phyloP scores from a whole-genome alignment of 2,113 vertebrate species.

The Aldabrachelys gigantea region DNA sequence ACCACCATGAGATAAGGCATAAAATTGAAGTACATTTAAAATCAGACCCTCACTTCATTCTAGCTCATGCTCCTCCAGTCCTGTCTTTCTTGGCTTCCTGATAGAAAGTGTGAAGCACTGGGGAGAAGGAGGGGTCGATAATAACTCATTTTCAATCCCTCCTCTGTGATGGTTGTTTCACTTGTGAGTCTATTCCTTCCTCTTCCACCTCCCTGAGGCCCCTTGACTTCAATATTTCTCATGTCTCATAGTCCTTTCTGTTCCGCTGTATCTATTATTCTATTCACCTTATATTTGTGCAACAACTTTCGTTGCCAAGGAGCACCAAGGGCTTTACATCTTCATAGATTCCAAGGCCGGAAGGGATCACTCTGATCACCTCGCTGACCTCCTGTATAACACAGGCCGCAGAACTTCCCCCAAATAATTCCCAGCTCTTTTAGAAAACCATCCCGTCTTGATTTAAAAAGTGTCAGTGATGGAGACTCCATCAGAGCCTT shows the following conservation, averaged over 20 bases:
- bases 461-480: neutral
- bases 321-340: neutral
- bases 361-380: neutral
- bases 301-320: neutral
- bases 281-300: neutral
- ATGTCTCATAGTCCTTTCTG: neutral
- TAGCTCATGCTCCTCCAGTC: rapidly evolving
- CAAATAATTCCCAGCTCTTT: neutral
- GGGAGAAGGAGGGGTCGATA: rapidly evolving
- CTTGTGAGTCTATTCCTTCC: neutral
- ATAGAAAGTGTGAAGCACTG: neutral
- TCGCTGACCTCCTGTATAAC: neutral
- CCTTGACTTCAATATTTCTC: neutral
- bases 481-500: neutral
- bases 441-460: neutral
- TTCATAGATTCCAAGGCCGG: neutral
- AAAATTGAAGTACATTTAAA: rapidly evolving
- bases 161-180: neutral
- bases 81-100: neutral
- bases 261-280: neutral
- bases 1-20: neutral
- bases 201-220: neutral
- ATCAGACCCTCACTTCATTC: neutral
- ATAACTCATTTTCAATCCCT: rapidly evolving
- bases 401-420: neutral